Evolutionary conservation across 2,888 invertebrate species (phyloP), one percentile per base, ranked within the genome.

Genomic region (Drosophila kuntzei): DNA sequence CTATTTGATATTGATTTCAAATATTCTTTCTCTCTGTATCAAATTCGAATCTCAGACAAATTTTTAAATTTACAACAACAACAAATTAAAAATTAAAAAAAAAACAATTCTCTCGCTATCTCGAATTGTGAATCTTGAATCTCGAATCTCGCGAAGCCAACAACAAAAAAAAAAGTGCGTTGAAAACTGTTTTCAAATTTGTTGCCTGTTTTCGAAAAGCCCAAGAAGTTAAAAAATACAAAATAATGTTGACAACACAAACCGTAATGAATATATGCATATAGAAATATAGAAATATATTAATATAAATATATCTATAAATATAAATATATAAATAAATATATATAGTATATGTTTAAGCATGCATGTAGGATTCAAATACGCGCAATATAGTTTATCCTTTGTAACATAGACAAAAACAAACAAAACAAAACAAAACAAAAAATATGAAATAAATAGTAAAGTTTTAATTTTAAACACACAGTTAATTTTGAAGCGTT

Each of bases 321-420:
- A 69, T 36, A 53, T 18, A 53, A 34, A 53, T 39, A 43, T 61
- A 43, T 53, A 41, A 20, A 41, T 58, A 54, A 57, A 37, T 60
- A 78, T 54, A 54, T 36, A 37, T 32, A 72, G 25, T 63, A 51
- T 63, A 51, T 32, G 20, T 60, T 71, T 71, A 71, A 58, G 73
- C 59, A 73, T 75, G 76, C 81, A 82, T 66, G 85, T 82, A 77
- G 81, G 59, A 55, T 78, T 78, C 71, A 77, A 79, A 71, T 71
- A 85, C 85, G 89, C 89, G 82, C 89, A 82, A 82, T 89, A 89
- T 89, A 89, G 79, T 80, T 61, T 82, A 87, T 80, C 71, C 87
- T 62, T 49, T 82, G 82, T 82, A 82, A 82, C 39, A 82, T 82
- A 82, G 81, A 76, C 77, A 47, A 47, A 34, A 29, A 34, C 14